Evolutionary conservation across 1,140 invertebrate genomes (phyloP).

Genomic region (Sitophilus oryzae): DNA sequence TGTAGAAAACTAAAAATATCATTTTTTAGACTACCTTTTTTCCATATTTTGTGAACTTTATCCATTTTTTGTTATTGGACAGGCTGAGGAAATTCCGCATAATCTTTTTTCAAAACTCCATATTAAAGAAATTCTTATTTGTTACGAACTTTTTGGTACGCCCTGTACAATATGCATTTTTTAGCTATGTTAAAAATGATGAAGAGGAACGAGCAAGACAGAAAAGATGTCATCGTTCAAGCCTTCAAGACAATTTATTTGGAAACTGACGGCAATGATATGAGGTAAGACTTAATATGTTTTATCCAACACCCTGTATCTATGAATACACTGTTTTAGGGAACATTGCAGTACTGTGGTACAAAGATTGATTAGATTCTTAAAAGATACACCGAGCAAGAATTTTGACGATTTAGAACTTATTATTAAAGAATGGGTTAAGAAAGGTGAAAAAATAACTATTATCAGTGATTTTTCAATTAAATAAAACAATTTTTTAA

Average conservation of each 20-base stretch:
- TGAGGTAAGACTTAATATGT: conserved; percentile 26
- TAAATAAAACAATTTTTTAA: background rate
- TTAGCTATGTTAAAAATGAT: conserved; percentile 38
- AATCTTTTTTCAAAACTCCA: too few relatives aligned
- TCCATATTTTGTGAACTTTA: too few relatives aligned
- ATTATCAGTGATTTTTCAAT: background rate
- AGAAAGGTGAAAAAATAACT: conserved; percentile 25
- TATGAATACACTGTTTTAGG: conserved; percentile 21
- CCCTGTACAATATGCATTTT: too few relatives aligned
- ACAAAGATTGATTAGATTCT: conserved; percentile 30
- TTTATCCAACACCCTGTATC: background rate
- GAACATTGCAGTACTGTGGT: conserved; percentile 35
- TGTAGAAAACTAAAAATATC: too few relatives aligned
- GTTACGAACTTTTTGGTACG: too few relatives aligned
- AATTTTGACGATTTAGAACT: conserved; percentile 31
- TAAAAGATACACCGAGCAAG: conserved; percentile 24
- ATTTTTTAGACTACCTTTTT: too few relatives aligned
- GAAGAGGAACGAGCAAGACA: conserved; percentile 36
- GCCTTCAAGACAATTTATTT: conserved; percentile 39
- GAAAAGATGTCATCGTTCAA: conserved; percentile 32
- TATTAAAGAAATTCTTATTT: too few relatives aligned
- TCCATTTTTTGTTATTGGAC: too few relatives aligned
- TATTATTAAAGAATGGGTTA: conserved; percentile 37
- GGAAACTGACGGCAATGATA: conserved; percentile 30
- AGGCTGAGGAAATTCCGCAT: too few relatives aligned